Base-by-base conservation (phyloP, 2,888 invertebrate species). In the Rutpela maculata region DNA sequence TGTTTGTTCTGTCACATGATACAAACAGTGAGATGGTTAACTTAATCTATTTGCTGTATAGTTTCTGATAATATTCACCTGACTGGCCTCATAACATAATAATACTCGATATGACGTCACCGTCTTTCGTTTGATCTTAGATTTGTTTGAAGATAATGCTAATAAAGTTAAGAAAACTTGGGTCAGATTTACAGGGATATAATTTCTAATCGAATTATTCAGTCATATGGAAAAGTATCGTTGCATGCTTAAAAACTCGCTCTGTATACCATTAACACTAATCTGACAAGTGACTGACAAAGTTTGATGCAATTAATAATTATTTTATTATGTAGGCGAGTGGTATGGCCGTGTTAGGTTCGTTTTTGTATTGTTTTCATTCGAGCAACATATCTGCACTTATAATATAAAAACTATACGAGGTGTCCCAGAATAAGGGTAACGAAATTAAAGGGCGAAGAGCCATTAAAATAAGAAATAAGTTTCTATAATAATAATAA, bases 1-100 rank as follows among this genome's bases (percentile, higher is more conserved):
- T 87, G 86, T 87, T 88, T 88, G 84, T 80, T 84, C 82, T 84
- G 84, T 84, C 85, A 84, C 84, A 82, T 83, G 84, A 84, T 82
- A 81, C 86, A 87, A 87, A 86, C 84, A 86, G 77, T 74, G 70
- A 84, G 81, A 83, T 83, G 79, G 81, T 82, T 78, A 76, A 83
- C 81, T 82, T 84, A 84, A 84, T 83, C 82, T 85, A 82, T 85
- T 84, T 84, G 80, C 80, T 66, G 77, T 35, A 35, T 35, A 50
- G 75, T 77, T 82, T 79, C 78, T 81, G 79, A 81, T 84, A 82
- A 82, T 82, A 81, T 75, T 81, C 80, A 81, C 76, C 77, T 76
- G 80, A 78, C 77, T 60, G 38, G 62, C 60, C 50, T 7, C 50
- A 15, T n/a, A n/a, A n/a, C 50, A 15, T n/a, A n/a, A n/a, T n/a